Percentiles rank a stretch among this genome's conserved stretches.
These are phyloP conservation scores for Cheilosia soror DNA, from an alignment of 2,888 invertebrate genomes.

Conservation along the genomic window DNA sequence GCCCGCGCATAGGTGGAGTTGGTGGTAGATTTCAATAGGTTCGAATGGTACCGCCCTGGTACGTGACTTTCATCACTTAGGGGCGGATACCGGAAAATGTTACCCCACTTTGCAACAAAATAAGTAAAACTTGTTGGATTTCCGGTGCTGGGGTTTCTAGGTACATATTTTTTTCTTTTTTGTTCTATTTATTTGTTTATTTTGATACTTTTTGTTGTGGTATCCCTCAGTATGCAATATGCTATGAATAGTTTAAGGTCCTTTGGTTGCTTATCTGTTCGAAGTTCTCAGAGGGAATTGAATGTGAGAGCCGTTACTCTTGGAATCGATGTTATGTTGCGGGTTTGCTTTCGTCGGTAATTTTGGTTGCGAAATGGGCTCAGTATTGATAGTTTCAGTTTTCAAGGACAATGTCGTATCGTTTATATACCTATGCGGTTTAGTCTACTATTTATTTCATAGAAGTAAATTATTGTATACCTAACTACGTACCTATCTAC, in stretches of 20 bases:
- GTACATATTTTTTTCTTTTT: conserved; percentile 5
- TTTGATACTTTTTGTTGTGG: conserved; percentile 32
- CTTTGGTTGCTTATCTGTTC: conserved; percentile 36
- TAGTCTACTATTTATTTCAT: too few relatives aligned
- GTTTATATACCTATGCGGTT: background rate
- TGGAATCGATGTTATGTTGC: conserved; percentile 4
- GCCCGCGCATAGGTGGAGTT: conserved; percentile 60
- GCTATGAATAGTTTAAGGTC: conserved; percentile 33
- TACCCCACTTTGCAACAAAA: conserved; percentile 23
- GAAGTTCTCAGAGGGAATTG: background rate
- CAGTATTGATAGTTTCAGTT: background rate
- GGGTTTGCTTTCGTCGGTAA: background rate
- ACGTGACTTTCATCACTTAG: conserved; percentile 82
- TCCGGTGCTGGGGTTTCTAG: conserved; percentile 38
- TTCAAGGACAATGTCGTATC: conserved; percentile 15
- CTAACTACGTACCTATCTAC: too few relatives aligned
- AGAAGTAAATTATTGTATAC: too few relatives aligned
- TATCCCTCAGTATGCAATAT: conserved; percentile 7
- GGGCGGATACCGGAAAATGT: conserved; percentile 78
- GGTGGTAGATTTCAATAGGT: conserved; percentile 62
- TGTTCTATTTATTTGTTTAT: background rate
- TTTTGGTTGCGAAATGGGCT: background rate
- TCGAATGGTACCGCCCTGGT: conserved; percentile 80
- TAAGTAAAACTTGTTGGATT: conserved; percentile 55
- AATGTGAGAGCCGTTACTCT: conserved; percentile 13